Percentiles rank a stretch among this genome's conserved stretches.
Evolutionary conservation across 2,888 invertebrate species (phyloP).

Genomic region (Hymenopus coronatus): DNA sequence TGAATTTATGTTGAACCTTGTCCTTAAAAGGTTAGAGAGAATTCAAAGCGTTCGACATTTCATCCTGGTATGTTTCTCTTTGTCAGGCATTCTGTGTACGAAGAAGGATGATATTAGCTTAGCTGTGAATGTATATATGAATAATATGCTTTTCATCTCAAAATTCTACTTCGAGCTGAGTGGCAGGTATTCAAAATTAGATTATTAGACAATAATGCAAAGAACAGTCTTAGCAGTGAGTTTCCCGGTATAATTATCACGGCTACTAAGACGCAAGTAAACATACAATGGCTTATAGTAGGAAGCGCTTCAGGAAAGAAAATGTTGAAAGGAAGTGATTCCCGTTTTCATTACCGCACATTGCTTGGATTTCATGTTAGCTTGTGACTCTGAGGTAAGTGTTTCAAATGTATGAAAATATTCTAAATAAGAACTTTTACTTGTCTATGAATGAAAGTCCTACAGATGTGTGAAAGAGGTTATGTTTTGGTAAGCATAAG

Average conservation of each 20-base stretch:
- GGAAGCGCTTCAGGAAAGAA: not conserved
- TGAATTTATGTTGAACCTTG: too few relatives aligned
- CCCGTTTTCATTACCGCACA: not conserved
- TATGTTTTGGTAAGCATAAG: not conserved
- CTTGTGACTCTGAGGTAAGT: not conserved
- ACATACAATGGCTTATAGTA: not conserved
- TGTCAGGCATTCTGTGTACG: not conserved
- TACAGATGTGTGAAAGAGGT: not conserved
- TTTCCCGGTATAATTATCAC: constrained; percentile 15
- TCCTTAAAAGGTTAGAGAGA: too few relatives aligned
- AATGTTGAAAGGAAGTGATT: not conserved
- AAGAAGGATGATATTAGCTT: not conserved
- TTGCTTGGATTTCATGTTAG: not conserved
- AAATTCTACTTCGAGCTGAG: not conserved
- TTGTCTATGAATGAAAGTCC: not conserved
- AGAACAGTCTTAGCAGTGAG: not conserved
- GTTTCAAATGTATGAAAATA: not conserved
- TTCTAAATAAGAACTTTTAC: not conserved
- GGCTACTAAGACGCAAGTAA: constrained; percentile 8
- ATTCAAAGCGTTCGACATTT: not conserved
- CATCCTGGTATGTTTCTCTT: not conserved
- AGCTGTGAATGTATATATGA: not conserved
- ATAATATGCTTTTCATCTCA: not conserved
- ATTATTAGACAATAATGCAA: not conserved
- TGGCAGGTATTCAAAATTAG: not conserved